Base-by-base conservation (phyloP, 2,113 vertebrate species). In the Mirounga angustirostris region DNA sequence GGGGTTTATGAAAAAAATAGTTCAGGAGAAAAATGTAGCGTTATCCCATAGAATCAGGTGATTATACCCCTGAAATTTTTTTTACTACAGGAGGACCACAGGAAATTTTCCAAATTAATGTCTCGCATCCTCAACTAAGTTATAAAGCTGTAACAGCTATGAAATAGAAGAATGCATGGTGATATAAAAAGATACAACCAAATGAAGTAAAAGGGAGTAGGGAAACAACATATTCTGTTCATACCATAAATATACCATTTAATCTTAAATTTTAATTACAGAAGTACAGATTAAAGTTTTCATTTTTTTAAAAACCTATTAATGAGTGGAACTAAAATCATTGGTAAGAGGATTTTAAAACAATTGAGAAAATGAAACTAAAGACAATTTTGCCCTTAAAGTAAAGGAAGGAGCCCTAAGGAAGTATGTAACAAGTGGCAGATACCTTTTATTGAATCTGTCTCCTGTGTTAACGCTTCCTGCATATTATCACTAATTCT, bases 281-380 rank as follows among this genome's bases (percentile, higher is more conserved):
- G 36, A 63, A 89, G 79, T 52, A 30, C 10, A 58, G 24, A 79
- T 80, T 56, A 83, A 84, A 84, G n/a, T 58, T 86, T 52, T 54
- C 63, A 5, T 30, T 58, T 74, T 24, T 33, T 9, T 0, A 69
- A 86, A 61, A 52, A 65, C 1, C 12, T 89, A 12, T 30, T 26
- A 78, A 40, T 74, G 52, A 58, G 22, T 78, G 85, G 54, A 89
- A 84, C 54, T 73, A 65, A 85, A 95, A 65, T 81, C n/a, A 73
- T 14, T 73, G 46, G 73, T 59, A 79, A 78, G 87, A 84, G 33
- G 61, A 78, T 94, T 82, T 69, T n/a, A 78, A 78, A 94, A 46
- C 33, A 94, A 59, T 73, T 58, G 16, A 78, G 40, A 91, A 95
- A 86, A 67, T 28, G 28, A 95, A 92, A 71, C 63, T 80, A 80